Conservation (phyloP, 1,140 invertebrate species). For the Micrasema longulum region DNA sequence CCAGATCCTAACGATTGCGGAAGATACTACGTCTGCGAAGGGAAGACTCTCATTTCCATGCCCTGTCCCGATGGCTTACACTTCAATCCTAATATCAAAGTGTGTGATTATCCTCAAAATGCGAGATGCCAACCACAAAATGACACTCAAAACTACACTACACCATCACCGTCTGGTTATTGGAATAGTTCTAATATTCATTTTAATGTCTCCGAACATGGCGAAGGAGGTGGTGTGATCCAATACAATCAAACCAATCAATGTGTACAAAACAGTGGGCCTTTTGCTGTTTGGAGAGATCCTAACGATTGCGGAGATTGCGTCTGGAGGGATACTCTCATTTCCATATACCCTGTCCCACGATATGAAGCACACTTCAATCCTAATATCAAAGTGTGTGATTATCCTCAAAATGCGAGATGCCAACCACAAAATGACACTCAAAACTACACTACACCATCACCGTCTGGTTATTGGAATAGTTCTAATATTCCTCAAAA, state of each 20-base stretch:
- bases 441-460: background rate
- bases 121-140: no score
- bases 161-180: background rate
- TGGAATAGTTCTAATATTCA: background rate
- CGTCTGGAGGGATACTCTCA: slow-evolving; percentile 67
- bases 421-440: slow-evolving; percentile 35
- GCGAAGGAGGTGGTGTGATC: background rate
- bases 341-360: slow-evolving; percentile 66
- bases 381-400: slow-evolving; percentile 63
- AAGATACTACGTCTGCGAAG: slow-evolving; percentile 55
- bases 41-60: slow-evolving; percentile 57
- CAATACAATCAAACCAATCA: background rate
- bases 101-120: slow-evolving; percentile 68
- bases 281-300: slow-evolving; percentile 58
- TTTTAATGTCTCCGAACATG: background rate
- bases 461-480: background rate
- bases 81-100: slow-evolving; percentile 66
- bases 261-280: background rate
- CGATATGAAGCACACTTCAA: slow-evolving; percentile 70
- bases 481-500: background rate
- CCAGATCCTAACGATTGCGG: slow-evolving; percentile 56
- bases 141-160: background rate
- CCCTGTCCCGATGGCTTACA: slow-evolving; percentile 66
- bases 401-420: slow-evolving; percentile 52
- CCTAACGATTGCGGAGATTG: slow-evolving; percentile 70